Percentiles rank a stretch among this genome's conserved stretches.
phyloP scores from a whole-genome alignment of 2,113 vertebrate genomes.

The Corvus moneduloides region DNA sequence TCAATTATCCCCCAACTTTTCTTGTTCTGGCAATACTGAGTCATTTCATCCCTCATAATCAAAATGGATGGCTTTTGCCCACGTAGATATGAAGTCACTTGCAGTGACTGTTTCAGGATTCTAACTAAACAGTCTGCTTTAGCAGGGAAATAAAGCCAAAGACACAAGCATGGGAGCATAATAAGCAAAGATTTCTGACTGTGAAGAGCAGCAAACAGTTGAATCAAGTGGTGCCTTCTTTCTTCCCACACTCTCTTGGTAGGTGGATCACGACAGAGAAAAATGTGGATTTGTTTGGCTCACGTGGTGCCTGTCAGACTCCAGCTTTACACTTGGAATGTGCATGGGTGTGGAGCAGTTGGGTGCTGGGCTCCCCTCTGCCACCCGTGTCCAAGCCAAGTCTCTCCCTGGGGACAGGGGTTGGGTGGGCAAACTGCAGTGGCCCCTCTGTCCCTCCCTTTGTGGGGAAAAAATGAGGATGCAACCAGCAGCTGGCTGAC shows the following conservation, averaged over 20 bases:
- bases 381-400: accelerated
- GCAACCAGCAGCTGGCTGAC: background rate
- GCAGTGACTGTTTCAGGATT: background rate
- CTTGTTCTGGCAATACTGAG: background rate
- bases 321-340: accelerated
- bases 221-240: background rate
- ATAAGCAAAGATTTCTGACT: background rate
- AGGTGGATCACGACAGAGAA: background rate
- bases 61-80: background rate
- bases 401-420: background rate
- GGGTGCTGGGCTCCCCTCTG: background rate
- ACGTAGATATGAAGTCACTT: background rate
- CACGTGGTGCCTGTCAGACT: background rate
- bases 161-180: background rate
- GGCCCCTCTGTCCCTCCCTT: background rate
- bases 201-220: background rate
- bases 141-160: background rate
- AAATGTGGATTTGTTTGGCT: background rate
- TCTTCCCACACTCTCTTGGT: background rate
- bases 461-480: background rate
- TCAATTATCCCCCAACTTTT: background rate
- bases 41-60: background rate
- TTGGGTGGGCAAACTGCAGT: background rate
- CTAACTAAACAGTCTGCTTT: background rate
- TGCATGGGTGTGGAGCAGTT: accelerated